Evolutionary conservation across 2,797 vertebrate genomes (phyloP).

Genomic region (Limosa lapponica): DNA sequence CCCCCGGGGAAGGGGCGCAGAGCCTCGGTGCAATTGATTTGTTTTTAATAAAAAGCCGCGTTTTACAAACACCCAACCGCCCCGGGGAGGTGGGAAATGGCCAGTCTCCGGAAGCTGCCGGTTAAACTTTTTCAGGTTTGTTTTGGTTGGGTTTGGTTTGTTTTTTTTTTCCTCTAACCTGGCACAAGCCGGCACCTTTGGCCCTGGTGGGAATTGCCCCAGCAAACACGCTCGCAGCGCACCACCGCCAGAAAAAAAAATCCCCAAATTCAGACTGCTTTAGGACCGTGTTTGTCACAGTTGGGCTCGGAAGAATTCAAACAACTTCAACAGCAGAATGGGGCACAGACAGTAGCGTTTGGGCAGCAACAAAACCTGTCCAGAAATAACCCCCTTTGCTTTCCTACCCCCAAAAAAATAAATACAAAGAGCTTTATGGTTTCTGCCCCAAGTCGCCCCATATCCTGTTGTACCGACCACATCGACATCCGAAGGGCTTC

Average conservation of each 20-base stretch:
- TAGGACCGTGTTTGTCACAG: conserved; percentile 15
- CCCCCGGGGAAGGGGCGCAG: not conserved
- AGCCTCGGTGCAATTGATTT: not conserved
- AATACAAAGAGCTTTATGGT: not conserved
- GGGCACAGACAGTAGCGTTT: not conserved
- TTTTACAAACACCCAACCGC: not conserved
- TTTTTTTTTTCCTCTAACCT: accelerated
- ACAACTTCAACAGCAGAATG: conserved; percentile 30
- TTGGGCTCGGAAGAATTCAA: conserved; percentile 31
- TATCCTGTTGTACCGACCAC: not conserved
- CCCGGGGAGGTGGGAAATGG: not conserved
- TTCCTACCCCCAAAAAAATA: not conserved
- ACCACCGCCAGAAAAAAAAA: not conserved
- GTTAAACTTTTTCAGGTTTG: conserved; percentile 41
- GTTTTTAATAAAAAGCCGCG: not conserved
- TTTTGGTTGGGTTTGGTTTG: too few species aligned
- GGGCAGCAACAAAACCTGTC: not conserved
- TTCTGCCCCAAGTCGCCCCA: not conserved
- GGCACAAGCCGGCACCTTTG: conserved; percentile 37
- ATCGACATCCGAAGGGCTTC: not conserved
- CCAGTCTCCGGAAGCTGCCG: not conserved
- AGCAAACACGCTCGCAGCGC: not conserved
- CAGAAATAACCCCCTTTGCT: not conserved
- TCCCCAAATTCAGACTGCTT: conserved; percentile 26
- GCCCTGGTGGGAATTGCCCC: conserved; percentile 26